Conservation (phyloP, 2,888 invertebrate species). For the Plusia festucae region DNA sequence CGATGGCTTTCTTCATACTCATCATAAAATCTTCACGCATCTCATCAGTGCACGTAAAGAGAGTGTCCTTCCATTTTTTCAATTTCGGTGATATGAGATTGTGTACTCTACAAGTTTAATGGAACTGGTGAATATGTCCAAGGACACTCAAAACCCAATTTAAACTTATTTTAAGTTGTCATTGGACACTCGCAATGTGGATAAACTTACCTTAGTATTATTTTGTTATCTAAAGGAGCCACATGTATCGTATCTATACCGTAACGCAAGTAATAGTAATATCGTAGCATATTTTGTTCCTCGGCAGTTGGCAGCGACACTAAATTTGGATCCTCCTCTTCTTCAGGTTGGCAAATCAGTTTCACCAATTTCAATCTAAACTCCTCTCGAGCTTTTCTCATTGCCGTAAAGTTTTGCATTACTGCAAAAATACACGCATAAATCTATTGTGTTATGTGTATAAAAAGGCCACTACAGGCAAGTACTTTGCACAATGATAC, state of each 20-base stretch:
- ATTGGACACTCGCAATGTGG: neutral
- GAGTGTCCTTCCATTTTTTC: constrained; percentile 90
- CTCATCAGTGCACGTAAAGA: constrained; percentile 92
- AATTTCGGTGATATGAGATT: constrained; percentile 90
- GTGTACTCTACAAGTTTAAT: constrained; percentile 88
- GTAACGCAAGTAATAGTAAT: constrained; percentile 97
- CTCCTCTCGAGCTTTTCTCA: constrained; percentile 93
- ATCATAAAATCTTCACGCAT: constrained; percentile 95
- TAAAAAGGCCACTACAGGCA: too few relatives aligned
- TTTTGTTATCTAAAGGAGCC: constrained; percentile 93
- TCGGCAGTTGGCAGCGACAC: constrained; percentile 89
- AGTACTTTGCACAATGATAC: too few relatives aligned
- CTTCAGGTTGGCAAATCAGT: constrained; percentile 90
- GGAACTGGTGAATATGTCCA: neutral
- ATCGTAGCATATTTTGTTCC: constrained; percentile 93
- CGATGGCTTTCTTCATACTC: constrained; percentile 96
- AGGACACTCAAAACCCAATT: neutral
- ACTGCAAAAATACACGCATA: constrained; percentile 70
- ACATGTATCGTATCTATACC: constrained; percentile 97
- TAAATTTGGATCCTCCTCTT: constrained; percentile 70
- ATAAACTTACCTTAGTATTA: constrained; percentile 89
- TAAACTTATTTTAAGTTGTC: neutral
- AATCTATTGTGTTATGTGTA: too few relatives aligned
- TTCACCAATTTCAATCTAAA: constrained; percentile 94
- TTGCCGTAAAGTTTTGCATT: constrained; percentile 91